Conservation (phyloP, 1,140 invertebrate genomes). For the Parasteatoda tepidariorum region DNA sequence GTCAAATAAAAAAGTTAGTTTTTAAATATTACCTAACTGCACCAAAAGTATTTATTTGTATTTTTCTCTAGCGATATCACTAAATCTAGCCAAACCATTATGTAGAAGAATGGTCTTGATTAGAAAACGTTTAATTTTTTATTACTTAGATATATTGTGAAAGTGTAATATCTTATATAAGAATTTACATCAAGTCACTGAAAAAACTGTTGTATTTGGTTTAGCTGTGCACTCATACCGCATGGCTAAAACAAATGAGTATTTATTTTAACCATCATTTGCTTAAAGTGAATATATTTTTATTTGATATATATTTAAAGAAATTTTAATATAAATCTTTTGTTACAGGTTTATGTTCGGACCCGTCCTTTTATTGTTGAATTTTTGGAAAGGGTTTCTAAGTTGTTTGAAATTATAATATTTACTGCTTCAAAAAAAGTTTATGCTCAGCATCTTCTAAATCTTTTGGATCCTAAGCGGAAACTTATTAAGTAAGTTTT, state of each 20-base stretch:
- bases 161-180: too few species aligned
- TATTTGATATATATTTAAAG: too few species aligned
- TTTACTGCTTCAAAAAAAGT: constrained; percentile 97
- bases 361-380: constrained; percentile 91
- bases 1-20: too few species aligned
- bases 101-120: constrained; percentile 28
- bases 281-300: too few species aligned
- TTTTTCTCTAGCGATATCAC: neutral
- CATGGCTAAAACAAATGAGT: too few species aligned
- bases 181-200: too few species aligned
- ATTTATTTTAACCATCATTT: too few species aligned
- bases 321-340: too few species aligned
- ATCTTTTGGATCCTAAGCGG: constrained; percentile 89
- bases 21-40: neutral
- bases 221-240: too few species aligned
- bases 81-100: neutral
- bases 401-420: constrained; percentile 93
- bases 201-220: too few species aligned
- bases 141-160: too few species aligned
- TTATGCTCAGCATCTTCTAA: constrained; percentile 94
- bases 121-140: neutral
- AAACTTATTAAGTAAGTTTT: constrained; percentile 85
- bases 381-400: constrained; percentile 90
- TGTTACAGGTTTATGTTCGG: too few species aligned
- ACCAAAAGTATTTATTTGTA: neutral